These are phyloP conservation scores for Pectinophora gossypiella DNA, from an alignment of 1,140 invertebrate genomes.

Conservation along the genomic window DNA sequence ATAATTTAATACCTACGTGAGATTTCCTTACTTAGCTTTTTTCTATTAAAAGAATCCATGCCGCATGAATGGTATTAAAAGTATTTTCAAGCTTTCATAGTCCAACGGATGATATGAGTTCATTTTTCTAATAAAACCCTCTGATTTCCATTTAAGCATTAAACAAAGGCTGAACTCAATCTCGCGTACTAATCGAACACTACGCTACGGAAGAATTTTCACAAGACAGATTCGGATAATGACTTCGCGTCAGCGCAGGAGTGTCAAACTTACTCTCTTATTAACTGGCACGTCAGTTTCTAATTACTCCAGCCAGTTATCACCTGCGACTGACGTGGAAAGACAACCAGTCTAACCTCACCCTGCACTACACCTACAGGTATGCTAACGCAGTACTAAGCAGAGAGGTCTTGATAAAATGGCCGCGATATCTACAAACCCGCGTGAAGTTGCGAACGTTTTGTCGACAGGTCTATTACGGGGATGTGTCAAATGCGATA, in stretches of 20 bases:
- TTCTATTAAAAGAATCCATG: too few species aligned
- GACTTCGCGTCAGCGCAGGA: constrained; percentile 18
- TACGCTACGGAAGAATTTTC: too few species aligned
- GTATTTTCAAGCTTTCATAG: too few species aligned
- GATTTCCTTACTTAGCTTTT: too few species aligned
- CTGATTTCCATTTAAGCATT: too few species aligned
- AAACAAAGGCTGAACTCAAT: too few species aligned
- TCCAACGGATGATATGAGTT: too few species aligned
- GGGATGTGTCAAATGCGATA: constrained; percentile 3
- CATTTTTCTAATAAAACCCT: too few species aligned
- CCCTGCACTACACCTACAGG: too few species aligned
- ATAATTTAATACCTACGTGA: too few species aligned
- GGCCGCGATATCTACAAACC: constrained; percentile 9
- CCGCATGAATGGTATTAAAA: too few species aligned
- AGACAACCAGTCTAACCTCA: constrained; percentile 8
- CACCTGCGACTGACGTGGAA: constrained; percentile 64
- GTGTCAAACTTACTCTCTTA: constrained; percentile 57
- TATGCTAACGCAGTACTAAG: background rate
- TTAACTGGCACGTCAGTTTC: constrained; percentile 62
- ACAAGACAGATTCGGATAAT: background rate
- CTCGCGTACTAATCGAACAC: too few species aligned
- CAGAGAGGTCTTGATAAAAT: background rate
- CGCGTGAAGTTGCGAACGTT: constrained; percentile 32
- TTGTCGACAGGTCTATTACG: constrained; percentile 46
- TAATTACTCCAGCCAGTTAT: constrained; percentile 66